Conservation (phyloP, 1,140 invertebrate species). For the Cyphomyrmex costatus region DNA sequence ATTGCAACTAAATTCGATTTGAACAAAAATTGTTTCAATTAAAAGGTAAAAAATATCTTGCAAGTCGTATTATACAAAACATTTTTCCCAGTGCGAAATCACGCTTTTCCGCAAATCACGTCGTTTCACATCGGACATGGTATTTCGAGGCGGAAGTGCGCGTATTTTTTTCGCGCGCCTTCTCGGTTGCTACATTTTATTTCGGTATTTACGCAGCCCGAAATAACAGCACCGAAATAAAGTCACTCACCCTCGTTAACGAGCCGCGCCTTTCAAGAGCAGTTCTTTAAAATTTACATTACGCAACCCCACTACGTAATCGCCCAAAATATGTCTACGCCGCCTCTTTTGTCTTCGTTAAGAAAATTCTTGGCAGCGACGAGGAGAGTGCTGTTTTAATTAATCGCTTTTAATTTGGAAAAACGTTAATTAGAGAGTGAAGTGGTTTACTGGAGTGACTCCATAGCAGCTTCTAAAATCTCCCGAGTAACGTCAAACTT, state of each 20-base stretch:
- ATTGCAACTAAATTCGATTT: too few relatives aligned
- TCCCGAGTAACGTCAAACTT: background rate
- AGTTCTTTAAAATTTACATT: constrained; percentile 51
- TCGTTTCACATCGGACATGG: constrained; percentile 18
- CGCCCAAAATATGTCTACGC: background rate
- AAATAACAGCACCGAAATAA: constrained; percentile 70
- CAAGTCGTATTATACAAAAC: too few relatives aligned
- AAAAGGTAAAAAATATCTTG: too few relatives aligned
- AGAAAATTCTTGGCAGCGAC: constrained; percentile 4
- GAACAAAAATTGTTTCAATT: too few relatives aligned
- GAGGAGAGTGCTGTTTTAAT: background rate
- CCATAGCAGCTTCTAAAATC: background rate
- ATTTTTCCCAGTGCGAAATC: constrained; percentile 1
- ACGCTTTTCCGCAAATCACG: background rate
- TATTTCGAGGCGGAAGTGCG: constrained; percentile 62
- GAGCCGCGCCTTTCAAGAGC: constrained; percentile 38
- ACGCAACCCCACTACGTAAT: constrained; percentile 46
- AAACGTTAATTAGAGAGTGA: background rate
- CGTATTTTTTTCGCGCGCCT: constrained; percentile 21
- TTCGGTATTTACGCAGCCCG: constrained; percentile 48
- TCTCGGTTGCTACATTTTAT: constrained; percentile 40
- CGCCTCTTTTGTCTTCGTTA: constrained; percentile 34
- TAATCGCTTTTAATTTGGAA: background rate
- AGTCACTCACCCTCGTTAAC: constrained; percentile 69
- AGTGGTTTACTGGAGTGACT: background rate